These are phyloP conservation scores for Eucidaris tribuloides DNA, from an alignment of 35 echinoderm and acorn worm genomes.

Conservation along the genomic window DNA sequence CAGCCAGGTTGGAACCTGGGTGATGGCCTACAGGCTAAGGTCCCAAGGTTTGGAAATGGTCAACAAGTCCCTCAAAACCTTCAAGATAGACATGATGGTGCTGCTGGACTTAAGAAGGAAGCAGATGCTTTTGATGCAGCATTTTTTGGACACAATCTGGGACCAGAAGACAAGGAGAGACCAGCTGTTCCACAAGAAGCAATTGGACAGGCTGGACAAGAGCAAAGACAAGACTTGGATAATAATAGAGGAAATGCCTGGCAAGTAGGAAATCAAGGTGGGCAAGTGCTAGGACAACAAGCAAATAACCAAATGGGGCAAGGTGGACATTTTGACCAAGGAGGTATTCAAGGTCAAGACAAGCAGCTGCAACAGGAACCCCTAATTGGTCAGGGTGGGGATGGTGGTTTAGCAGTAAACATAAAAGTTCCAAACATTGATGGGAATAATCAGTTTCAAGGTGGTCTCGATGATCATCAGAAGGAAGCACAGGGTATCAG, in stretches of 20 bases:
- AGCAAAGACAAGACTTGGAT: background rate
- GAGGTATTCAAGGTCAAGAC: background rate
- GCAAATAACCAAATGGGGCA: background rate
- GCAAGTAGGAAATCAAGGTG: background rate
- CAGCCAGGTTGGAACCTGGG: background rate
- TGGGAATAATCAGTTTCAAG: background rate
- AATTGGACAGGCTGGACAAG: background rate
- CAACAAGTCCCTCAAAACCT: background rate
- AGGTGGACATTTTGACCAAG: background rate
- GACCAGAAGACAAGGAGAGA: background rate
- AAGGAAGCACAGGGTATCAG: background rate
- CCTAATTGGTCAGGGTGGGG: background rate
- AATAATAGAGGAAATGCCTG: background rate
- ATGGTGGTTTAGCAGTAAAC: background rate
- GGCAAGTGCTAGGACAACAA: background rate
- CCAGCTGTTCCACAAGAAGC: background rate
- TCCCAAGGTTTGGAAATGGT: background rate
- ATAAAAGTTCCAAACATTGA: background rate
- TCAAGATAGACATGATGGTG: background rate
- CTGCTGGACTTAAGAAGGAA: background rate
- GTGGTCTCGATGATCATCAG: background rate
- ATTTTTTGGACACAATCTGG: background rate
- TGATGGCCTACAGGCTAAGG: background rate
- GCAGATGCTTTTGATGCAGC: constrained; percentile 1
- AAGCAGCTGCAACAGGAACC: background rate